A percentile compares a stretch with the other conserved stretches of the same genome.
Conservation (phyloP, 1,140 invertebrate genomes). For the Pomacea maculata region DNA sequence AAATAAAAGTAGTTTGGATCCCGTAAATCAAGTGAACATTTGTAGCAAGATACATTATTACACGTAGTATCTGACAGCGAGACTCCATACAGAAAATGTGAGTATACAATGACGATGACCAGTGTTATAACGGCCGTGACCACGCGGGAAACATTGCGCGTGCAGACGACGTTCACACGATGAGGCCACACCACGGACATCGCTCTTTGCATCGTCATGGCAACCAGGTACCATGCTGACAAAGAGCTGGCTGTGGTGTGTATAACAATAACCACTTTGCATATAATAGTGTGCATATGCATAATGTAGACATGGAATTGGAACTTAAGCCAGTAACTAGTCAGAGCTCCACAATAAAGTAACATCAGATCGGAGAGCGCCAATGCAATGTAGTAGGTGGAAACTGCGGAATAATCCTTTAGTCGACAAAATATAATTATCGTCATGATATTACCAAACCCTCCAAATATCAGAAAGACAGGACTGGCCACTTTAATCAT, state of each 20-base stretch:
- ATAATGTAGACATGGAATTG: constrained; percentile 10
- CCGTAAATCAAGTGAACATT: too few species aligned
- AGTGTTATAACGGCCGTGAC: constrained; percentile 8
- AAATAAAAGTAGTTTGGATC: too few species aligned
- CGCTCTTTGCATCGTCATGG: constrained; percentile 30
- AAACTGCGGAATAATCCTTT: too few species aligned
- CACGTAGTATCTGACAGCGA: constrained; percentile 1
- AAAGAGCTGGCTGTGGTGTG: constrained; percentile 18
- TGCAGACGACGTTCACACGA: constrained; percentile 16
- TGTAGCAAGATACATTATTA: too few species aligned
- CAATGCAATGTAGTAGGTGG: too few species aligned
- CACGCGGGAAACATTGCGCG: background rate
- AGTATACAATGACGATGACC: constrained; percentile 15
- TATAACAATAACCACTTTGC: constrained; percentile 27
- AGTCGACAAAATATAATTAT: too few species aligned
- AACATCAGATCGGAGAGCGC: too few species aligned
- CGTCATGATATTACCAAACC: too few species aligned
- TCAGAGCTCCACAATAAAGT: too few species aligned
- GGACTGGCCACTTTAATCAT: too few species aligned
- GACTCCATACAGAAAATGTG: constrained; percentile 29
- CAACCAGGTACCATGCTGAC: constrained; percentile 35
- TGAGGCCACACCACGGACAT: constrained; percentile 19
- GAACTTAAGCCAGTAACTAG: too few species aligned
- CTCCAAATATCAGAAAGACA: too few species aligned
- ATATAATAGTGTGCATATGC: constrained; percentile 26